Evolutionary conservation across 2,113 vertebrate genomes (phyloP), one percentile per base, ranked within the genome.

Genomic region (Coptodon bakossiorum): DNA sequence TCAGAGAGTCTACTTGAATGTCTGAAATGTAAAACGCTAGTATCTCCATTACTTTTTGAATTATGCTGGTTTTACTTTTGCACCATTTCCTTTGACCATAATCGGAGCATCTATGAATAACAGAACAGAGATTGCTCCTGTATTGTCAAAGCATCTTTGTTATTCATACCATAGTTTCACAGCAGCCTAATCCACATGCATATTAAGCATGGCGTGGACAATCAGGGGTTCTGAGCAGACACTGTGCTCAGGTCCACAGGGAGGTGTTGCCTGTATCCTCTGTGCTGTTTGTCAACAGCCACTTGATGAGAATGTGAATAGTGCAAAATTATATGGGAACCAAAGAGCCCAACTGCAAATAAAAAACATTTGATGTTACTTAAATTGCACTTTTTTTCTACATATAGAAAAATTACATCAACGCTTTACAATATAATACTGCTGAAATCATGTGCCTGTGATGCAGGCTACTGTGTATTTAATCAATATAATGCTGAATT

Each of bases 81-180:
- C 29, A 27, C 31, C 22, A 24, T 86, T 92, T 73, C 71, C 85
- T 86, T 78, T 29, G 31, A 56, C 76, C 68, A 8, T 80, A 59
- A 82, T 91, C 73, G 2, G 3, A 89, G 80, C 84, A 80, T 68
- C 27, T 31, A 17, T 24, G 68, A 88, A 83, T 85, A 91, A 94
- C 82, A 80, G 85, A 52, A 90, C 56, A 43, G 68, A 84, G 88
- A 90, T 82, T 86, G 71, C 81, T 54, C 34, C 66, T 17, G 71
- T 71, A 50, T 92, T 63, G 57, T 89, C 59, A 36, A 27, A 66
- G 81, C 36, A 90, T 89, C 61, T 92, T 90, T 94, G 90, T 93
- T 91, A 92, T 89, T 92, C 93, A 91, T 89, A 87, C 83, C 85
- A 87, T 88, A 66, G 87, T 88, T 89, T 88, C 86, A 90, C 88